Conservation (phyloP, 2,888 invertebrate genomes). For the Cecidostiba fungosa region DNA sequence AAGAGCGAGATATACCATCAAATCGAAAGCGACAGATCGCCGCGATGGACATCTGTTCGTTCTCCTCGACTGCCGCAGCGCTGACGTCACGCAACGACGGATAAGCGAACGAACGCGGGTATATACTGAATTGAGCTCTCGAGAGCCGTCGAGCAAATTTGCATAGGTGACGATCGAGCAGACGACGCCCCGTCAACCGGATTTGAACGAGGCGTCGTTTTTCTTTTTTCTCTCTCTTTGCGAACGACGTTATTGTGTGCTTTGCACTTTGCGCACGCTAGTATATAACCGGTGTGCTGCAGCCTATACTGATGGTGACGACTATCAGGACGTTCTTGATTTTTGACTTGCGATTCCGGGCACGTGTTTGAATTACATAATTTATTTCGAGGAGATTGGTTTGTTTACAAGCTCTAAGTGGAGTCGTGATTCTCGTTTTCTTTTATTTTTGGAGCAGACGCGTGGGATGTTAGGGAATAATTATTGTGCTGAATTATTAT, state of each 20-base stretch:
- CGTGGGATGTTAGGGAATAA: neutral
- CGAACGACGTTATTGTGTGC: neutral
- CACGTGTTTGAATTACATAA: slow-evolving; percentile 33
- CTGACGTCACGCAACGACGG: slow-evolving; percentile 42
- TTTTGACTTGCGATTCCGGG: slow-evolving; percentile 13
- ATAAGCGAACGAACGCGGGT: neutral
- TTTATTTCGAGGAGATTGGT: slow-evolving; percentile 13
- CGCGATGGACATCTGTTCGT: slow-evolving; percentile 47
- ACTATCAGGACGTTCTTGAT: neutral
- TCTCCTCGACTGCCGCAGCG: slow-evolving; percentile 1
- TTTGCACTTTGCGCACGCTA: slow-evolving; percentile 1
- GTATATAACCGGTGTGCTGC: neutral
- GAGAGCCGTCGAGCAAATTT: slow-evolving; percentile 36
- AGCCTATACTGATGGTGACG: neutral
- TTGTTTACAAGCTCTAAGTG: neutral
- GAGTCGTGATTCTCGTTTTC: neutral
- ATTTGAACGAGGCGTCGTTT: neutral
- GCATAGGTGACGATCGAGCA: slow-evolving; percentile 41
- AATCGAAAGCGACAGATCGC: slow-evolving; percentile 8
- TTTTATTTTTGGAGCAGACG: neutral
- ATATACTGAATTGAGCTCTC: slow-evolving; percentile 11
- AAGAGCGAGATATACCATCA: neutral
- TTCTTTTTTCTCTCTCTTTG: neutral
- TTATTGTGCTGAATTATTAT: neutral
- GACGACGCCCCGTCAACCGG: slow-evolving; percentile 11